These are phyloP conservation scores for Elaphurus davidianus DNA, from an alignment of 2,113 vertebrate genomes.

Conservation along the genomic window DNA sequence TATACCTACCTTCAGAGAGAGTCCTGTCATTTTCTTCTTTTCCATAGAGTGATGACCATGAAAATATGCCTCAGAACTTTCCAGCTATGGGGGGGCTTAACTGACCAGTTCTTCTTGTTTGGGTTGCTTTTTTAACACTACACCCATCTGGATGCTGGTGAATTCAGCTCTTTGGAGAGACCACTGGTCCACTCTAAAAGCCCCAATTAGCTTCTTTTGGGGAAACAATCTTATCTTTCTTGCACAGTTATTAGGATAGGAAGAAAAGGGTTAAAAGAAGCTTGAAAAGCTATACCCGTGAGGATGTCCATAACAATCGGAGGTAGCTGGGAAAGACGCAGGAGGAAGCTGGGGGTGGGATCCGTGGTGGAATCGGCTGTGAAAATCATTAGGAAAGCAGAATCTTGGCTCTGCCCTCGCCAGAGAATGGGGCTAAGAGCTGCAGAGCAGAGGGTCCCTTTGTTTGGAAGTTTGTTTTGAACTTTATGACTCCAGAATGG, in stretches of 20 bases:
- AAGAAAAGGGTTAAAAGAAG: slow-evolving; percentile 46
- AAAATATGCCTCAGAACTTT: neutral
- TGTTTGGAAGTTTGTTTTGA: slow-evolving; percentile 64
- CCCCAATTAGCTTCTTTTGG: neutral
- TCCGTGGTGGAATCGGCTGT: slow-evolving; percentile 19
- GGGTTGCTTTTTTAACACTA: neutral
- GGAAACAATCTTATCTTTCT: neutral
- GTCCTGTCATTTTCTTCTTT: neutral
- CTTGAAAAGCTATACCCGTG: neutral
- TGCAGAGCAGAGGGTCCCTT: neutral
- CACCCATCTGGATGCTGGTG: neutral
- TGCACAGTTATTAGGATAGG: neutral
- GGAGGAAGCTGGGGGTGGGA: slow-evolving; percentile 66
- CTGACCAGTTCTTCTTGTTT: neutral
- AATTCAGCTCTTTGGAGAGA: neutral
- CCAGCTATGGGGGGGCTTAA: neutral
- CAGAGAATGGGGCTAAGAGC: neutral
- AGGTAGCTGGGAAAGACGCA: slow-evolving; percentile 46
- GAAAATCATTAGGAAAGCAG: slow-evolving; percentile 62
- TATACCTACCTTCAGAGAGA: neutral
- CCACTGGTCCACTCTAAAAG: neutral
- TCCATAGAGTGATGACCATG: neutral
- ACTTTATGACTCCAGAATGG: slow-evolving; percentile 24
- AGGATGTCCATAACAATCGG: slow-evolving; percentile 58
- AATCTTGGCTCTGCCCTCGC: neutral